phyloP scores from a whole-genome alignment of 1,140 invertebrate genomes.

The Lepeophtheirus salmonis region DNA sequence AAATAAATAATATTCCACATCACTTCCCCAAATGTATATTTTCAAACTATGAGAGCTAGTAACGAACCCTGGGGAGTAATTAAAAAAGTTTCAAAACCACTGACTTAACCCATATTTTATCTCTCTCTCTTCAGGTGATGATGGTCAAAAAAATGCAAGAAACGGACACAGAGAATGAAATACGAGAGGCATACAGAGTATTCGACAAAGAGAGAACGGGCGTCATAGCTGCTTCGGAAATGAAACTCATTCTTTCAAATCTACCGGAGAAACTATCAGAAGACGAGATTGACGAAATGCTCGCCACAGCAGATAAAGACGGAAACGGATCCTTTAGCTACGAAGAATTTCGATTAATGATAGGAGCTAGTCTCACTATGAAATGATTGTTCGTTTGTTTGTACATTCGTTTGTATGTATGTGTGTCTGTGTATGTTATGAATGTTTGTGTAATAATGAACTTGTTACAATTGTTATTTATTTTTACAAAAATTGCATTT shows the following conservation, averaged over 20 bases:
- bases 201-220: constrained; percentile 36
- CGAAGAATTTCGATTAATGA: constrained; percentile 13
- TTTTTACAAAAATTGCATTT: too few relatives aligned
- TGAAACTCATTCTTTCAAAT: constrained; percentile 33
- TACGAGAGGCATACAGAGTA: constrained; percentile 38
- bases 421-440: too few relatives aligned
- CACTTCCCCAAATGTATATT: too few relatives aligned
- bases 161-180: constrained; percentile 32
- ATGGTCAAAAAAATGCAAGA: constrained; percentile 18
- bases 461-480: too few relatives aligned
- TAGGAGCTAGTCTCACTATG: constrained; percentile 10
- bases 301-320: constrained; percentile 35
- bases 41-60: too few relatives aligned
- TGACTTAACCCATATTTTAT: too few relatives aligned
- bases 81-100: too few relatives aligned
- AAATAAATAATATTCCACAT: too few relatives aligned
- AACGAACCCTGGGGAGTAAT: too few relatives aligned
- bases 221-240: constrained; percentile 22
- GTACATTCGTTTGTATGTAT: too few relatives aligned
- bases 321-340: constrained; percentile 37
- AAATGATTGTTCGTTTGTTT: too few relatives aligned
- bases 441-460: too few relatives aligned
- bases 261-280: constrained; percentile 30
- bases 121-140: constrained; percentile 12
- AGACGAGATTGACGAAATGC: constrained; percentile 31